Percentiles rank a stretch among this genome's conserved stretches.
phyloP scores from a whole-genome alignment of 2,797 vertebrate genomes.

The Galago senegalensis region DNA sequence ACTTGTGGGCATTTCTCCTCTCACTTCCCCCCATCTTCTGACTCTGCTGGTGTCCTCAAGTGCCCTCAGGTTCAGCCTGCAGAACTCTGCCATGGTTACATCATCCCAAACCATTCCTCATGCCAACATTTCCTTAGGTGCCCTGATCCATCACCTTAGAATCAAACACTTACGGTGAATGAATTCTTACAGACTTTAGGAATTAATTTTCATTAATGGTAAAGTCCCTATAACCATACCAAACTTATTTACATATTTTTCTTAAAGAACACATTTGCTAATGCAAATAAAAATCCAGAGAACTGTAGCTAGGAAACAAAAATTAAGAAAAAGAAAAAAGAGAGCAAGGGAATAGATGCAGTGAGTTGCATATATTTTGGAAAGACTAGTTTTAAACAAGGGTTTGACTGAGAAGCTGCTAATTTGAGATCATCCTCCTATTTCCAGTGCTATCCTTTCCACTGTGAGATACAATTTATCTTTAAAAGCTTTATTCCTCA shows the following conservation, averaged over 20 bases:
- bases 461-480: background rate
- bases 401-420: background rate
- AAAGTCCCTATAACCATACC: background rate
- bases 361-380: background rate
- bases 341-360: background rate
- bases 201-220: background rate
- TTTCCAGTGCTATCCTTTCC: background rate
- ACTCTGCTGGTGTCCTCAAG: background rate
- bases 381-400: background rate
- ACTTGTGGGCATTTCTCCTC: background rate
- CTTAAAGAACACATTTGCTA: background rate
- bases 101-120: background rate
- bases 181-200: background rate
- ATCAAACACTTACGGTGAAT: background rate
- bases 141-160: background rate
- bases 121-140: background rate
- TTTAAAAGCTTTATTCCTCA: slow-evolving; percentile 21
- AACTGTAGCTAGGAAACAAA: background rate
- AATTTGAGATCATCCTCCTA: slow-evolving; percentile 21
- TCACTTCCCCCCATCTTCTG: background rate
- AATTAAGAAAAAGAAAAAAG: background rate
- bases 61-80: background rate
- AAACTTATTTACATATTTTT: background rate
- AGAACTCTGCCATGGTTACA: background rate
- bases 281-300: background rate